Conservation (phyloP, 2,113 vertebrate species). For the Pica pica region DNA sequence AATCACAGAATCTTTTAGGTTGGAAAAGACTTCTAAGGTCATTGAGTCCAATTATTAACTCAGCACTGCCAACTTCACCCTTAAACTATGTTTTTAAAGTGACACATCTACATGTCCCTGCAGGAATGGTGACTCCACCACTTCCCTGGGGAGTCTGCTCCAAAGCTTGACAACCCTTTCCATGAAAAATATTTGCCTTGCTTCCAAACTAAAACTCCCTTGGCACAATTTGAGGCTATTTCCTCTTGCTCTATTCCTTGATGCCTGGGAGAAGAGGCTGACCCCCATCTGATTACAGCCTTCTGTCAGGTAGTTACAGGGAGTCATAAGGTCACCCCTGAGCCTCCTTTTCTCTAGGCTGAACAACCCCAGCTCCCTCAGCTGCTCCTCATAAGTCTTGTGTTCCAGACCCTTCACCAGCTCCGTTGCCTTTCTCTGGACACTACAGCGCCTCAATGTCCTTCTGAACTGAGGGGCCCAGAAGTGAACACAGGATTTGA, state of each 20-base stretch:
- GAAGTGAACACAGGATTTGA: background rate
- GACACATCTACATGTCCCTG: background rate
- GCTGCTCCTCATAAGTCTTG: background rate
- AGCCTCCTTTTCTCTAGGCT: background rate
- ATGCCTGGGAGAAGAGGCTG: background rate
- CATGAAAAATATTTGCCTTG: background rate
- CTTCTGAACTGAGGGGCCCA: background rate
- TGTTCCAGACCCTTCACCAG: background rate
- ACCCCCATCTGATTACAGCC: too few species aligned
- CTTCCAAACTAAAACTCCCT: background rate
- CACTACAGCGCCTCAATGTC: fast-evolving
- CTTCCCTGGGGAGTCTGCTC: background rate
- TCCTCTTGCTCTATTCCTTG: background rate
- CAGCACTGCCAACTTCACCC: background rate
- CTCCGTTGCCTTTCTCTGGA: fast-evolving
- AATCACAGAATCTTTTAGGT: background rate
- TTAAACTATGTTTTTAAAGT: background rate
- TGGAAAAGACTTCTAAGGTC: background rate
- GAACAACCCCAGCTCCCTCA: background rate
- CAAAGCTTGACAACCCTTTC: background rate
- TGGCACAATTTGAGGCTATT: background rate
- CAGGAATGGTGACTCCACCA: background rate
- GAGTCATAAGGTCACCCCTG: too few species aligned
- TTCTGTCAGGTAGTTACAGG: background rate
- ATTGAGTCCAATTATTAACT: background rate